Percentiles rank a stretch among this genome's conserved stretches.
Evolutionary conservation across 92 coral and sea anemone species (phyloP).

Genomic region (Parazoanthus darwini): DNA sequence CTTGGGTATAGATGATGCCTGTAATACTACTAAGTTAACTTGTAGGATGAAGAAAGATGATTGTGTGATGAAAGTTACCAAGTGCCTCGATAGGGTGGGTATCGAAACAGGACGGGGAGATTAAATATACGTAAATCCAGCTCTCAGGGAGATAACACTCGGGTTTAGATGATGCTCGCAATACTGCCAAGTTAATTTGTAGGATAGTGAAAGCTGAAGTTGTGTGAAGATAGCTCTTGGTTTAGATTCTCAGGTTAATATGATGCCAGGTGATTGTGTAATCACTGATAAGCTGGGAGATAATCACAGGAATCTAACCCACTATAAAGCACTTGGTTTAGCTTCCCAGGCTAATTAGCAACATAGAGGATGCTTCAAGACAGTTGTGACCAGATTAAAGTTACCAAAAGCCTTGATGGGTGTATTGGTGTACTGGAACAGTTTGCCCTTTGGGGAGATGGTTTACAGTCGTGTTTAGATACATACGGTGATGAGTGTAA

Average conservation of each 20-base stretch:
- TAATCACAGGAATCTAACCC: neutral
- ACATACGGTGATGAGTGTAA: neutral
- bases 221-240: neutral
- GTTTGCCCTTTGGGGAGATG: neutral
- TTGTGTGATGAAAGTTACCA: constrained; percentile 62
- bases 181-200: neutral
- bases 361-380: neutral
- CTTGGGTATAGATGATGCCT: constrained; percentile 76
- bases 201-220: constrained; percentile 63
- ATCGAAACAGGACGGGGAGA: neutral
- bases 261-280: neutral
- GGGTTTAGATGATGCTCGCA: constrained; percentile 5
- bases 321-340: neutral
- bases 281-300: neutral
- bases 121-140: neutral
- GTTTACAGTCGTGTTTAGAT: neutral
- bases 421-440: neutral
- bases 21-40: constrained; percentile 58
- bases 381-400: constrained; percentile 42
- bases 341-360: neutral
- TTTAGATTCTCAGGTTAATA: neutral
- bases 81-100: constrained; percentile 74
- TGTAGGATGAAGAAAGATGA: constrained; percentile 77
- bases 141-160: constrained; percentile 64
- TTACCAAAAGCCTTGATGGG: constrained; percentile 60